Conservation (phyloP, 2,797 vertebrate genomes). For the Tenualosa thibaudeaui region DNA sequence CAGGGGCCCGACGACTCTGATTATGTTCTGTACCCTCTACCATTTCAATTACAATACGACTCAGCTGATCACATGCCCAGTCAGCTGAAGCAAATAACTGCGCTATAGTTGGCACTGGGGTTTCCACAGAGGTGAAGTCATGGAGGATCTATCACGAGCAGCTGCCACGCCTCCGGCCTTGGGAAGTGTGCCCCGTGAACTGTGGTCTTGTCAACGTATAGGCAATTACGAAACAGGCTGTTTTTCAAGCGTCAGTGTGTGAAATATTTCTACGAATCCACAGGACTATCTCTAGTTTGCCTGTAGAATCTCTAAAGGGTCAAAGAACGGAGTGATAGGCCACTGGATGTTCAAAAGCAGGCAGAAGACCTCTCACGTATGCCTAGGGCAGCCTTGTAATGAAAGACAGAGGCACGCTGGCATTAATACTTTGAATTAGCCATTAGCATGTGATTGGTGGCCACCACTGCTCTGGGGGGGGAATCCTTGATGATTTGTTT, state of each 20-base stretch:
- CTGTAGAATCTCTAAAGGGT: not conserved
- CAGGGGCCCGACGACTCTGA: not conserved
- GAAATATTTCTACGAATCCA: not conserved
- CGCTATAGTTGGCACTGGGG: not conserved
- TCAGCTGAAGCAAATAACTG: not conserved
- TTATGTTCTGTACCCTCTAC: not conserved
- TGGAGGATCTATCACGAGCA: not conserved
- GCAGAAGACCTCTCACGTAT: not conserved
- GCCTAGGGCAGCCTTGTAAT: not conserved
- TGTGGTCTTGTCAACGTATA: not conserved
- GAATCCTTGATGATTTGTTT: not conserved
- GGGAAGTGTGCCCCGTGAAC: too few relatives aligned
- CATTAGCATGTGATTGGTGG: not conserved
- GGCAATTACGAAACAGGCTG: too few relatives aligned
- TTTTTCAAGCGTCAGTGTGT: not conserved
- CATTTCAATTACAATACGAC: not conserved
- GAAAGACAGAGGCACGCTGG: not conserved
- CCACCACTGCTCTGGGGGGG: not conserved
- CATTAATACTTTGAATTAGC: not conserved
- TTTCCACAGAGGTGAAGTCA: conserved; percentile 1
- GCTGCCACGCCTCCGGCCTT: not conserved
- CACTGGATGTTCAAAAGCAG: not conserved
- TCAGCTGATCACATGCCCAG: not conserved
- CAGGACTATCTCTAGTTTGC: not conserved
- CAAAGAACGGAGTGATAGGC: not conserved